Evolutionary conservation across 2,113 vertebrate genomes (phyloP), one percentile per base, ranked within the genome.

Genomic region (Pandion haliaetus): DNA sequence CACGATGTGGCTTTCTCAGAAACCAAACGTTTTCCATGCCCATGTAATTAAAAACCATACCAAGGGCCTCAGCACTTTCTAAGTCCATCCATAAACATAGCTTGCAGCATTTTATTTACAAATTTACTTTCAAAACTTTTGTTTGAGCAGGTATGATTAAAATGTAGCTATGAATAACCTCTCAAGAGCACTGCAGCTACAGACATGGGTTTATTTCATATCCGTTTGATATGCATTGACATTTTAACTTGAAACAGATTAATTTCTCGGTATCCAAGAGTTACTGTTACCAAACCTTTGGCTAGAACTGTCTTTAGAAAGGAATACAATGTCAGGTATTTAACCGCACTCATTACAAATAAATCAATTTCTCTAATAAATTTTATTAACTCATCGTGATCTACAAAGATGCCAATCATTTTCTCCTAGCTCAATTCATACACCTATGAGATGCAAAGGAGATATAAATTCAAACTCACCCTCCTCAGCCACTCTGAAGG

Each of bases 381-480:
- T 81, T 96, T 96, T 82, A 50, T 86, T 88, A 95, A 93, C 82
- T 95, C 65, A 34, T 94, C 61, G 87, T 73, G 19, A 88, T 82
- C 87, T 65, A 82, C 61, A 95, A 34, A 76, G 78, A 71, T 4
- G 47, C 49, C 36, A 77, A 70, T 82, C 14, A 23, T 90, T 93
- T 91, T 82, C 54, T 44, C 80, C n/a, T 62, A 81, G 45, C 84
- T 69, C 90, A 87, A 88, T 77, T 92, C 82, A 74, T 55, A 67
- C 34, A 77, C 40, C 58, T 93, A 38, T 4, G 23, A 71, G 78
- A 66, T 29, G 77, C 72, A 84, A 94, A 67, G 55, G 28, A 90
- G 42, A 73, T 74, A 55, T 45, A 95, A 94, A 72, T 95, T 76
- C 69, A 50, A 55, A 84, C 67, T 78, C 49, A 6, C 54, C 45